A percentile compares a stretch with the other conserved stretches of the same genome.
Conservation (phyloP, 2,888 invertebrate species). For the Minunthozetes semirufus region DNA sequence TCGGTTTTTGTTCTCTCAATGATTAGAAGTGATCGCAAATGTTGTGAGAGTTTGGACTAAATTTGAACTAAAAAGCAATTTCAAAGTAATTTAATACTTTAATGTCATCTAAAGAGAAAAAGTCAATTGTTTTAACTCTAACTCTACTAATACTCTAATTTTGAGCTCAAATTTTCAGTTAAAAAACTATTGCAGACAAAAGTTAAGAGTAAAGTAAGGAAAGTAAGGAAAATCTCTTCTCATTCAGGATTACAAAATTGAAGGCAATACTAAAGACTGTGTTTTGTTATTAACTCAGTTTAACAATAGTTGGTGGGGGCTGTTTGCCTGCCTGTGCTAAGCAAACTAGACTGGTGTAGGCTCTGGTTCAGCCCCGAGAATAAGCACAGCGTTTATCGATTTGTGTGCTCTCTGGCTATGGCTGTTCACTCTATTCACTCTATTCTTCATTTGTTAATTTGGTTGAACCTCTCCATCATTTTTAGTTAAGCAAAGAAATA, state of each 20-base stretch:
- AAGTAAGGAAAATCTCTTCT: constrained; percentile 1
- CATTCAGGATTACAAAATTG: constrained; percentile 6
- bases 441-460: constrained; percentile 4
- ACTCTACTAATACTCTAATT: constrained; percentile 11
- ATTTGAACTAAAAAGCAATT: constrained; percentile 2
- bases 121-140: constrained; percentile 16
- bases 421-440: background rate
- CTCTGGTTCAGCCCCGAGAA: background rate
- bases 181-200: background rate
- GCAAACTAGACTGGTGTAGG: background rate
- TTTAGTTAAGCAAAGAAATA: background rate
- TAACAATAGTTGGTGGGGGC: background rate
- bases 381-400: background rate
- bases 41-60: background rate
- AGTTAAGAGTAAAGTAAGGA: constrained; percentile 5
- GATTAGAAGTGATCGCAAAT: background rate
- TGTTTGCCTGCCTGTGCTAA: too few species aligned
- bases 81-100: constrained; percentile 11
- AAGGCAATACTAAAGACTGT: background rate
- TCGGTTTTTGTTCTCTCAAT: background rate
- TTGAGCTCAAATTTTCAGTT: background rate
- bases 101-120: background rate
- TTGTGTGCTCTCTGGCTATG: background rate
- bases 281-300: too few species aligned
- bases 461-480: background rate